These are phyloP conservation scores for Cepphus grylle DNA, from an alignment of 2,113 vertebrate genomes.

Conservation along the genomic window DNA sequence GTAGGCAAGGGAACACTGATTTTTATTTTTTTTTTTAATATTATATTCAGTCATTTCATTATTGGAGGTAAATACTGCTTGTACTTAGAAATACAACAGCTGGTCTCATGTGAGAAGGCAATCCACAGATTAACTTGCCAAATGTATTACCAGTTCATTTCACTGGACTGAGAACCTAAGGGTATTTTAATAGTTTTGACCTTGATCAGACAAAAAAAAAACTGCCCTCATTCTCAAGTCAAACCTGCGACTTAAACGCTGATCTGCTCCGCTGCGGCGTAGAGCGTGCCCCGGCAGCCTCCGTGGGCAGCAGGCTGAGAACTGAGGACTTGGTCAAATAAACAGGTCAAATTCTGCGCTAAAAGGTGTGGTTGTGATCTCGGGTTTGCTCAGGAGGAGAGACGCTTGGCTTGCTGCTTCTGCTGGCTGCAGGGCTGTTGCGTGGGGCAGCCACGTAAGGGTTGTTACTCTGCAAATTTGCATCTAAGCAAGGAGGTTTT, in stretches of 20 bases:
- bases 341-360: background rate
- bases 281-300: background rate
- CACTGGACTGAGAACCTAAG: conserved; percentile 58
- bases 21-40: conserved; percentile 27
- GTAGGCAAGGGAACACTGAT: conserved; percentile 37
- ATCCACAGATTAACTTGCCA: conserved; percentile 71
- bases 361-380: background rate
- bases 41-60: conserved; percentile 66
- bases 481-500: background rate
- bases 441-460: accelerated
- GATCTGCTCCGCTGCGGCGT: background rate
- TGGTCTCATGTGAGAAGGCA: conserved; percentile 71
- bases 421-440: background rate
- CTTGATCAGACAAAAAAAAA: conserved; percentile 58
- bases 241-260: conserved; percentile 28
- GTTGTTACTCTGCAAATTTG: background rate
- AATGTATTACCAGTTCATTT: conserved; percentile 70
- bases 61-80: conserved; percentile 69
- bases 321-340: accelerated
- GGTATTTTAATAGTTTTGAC: conserved; percentile 70
- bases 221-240: conserved; percentile 40
- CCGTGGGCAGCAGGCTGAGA: background rate
- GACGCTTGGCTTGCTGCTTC: background rate
- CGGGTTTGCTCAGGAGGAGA: background rate
- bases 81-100: conserved; percentile 63